phyloP scores from a whole-genome alignment of 2,888 invertebrate genomes.

The Micoletzkya japonica region DNA sequence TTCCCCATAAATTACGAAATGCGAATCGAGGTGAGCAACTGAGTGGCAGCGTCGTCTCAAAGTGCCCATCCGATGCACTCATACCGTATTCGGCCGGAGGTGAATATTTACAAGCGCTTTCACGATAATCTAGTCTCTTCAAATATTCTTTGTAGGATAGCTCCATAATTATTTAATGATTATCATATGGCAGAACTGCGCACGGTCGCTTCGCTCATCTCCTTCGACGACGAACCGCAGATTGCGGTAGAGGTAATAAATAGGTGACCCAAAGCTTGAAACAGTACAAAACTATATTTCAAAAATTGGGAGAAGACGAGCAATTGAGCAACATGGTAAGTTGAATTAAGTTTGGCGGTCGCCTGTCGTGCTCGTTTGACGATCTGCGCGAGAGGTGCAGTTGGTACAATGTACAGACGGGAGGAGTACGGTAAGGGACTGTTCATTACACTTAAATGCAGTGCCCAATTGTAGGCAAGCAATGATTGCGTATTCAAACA shows the following conservation, averaged over 20 bases:
- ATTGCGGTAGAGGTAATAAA: background rate
- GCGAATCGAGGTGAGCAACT: too few species aligned
- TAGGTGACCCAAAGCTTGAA: background rate
- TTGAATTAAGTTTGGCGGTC: constrained; percentile 37
- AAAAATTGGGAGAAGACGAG: background rate
- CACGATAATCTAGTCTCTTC: background rate
- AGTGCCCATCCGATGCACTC: constrained; percentile 12
- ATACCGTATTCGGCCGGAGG: constrained; percentile 21
- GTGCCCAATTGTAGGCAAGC: background rate
- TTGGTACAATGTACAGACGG: constrained; percentile 46
- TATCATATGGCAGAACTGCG: constrained; percentile 5
- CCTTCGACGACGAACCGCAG: constrained; percentile 16
- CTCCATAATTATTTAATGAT: background rate
- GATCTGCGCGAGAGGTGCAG: constrained; percentile 49
- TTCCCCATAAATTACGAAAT: too few species aligned
- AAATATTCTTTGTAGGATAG: background rate
- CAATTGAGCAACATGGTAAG: background rate
- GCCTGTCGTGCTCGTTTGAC: constrained; percentile 55
- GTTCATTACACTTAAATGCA: background rate
- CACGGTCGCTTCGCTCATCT: constrained; percentile 15
- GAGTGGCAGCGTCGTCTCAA: too few species aligned
- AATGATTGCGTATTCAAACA: background rate
- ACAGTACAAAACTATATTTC: background rate
- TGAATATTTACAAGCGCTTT: background rate
- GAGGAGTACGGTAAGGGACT: constrained; percentile 23